phyloP scores from a whole-genome alignment of 35 echinoderm and acorn worm genomes.

The Strongylocentrotus purpuratus region DNA sequence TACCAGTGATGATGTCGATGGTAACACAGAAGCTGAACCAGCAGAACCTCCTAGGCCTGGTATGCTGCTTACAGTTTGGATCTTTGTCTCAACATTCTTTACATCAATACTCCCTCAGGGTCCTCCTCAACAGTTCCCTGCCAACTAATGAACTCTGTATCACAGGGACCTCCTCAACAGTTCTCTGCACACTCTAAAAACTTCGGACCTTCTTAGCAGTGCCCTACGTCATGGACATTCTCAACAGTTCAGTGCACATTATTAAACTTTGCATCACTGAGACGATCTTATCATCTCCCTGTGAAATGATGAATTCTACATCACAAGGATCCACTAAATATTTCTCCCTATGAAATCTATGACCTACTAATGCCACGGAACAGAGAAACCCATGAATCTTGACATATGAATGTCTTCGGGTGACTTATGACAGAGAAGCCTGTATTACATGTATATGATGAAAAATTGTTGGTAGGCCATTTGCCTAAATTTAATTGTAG shows the following conservation, averaged over 20 bases:
- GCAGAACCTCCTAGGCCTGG: not conserved
- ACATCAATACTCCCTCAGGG: constrained; percentile 28
- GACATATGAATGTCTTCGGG: not conserved
- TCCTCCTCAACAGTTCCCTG: constrained; percentile 35
- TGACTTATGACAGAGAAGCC: not conserved
- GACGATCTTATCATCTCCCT: not conserved
- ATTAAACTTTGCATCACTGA: not conserved
- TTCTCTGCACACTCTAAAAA: not conserved
- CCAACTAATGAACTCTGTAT: not conserved
- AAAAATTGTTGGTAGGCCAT: not conserved
- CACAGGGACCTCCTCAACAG: not conserved
- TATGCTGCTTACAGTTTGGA: not conserved
- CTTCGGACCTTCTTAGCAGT: not conserved
- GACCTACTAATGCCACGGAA: not conserved
- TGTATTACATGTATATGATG: not conserved
- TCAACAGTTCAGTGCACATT: too few relatives aligned
- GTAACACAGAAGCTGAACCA: not conserved
- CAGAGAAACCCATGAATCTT: not conserved
- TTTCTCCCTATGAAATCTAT: not conserved
- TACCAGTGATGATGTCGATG: not conserved
- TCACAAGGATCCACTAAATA: not conserved
- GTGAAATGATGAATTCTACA: not conserved
- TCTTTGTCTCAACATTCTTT: constrained; percentile 35
- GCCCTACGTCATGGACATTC: not conserved
- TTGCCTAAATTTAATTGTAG: not conserved